phyloP scores from a whole-genome alignment of 2,888 invertebrate species.

The Silvanus unidentatus region DNA sequence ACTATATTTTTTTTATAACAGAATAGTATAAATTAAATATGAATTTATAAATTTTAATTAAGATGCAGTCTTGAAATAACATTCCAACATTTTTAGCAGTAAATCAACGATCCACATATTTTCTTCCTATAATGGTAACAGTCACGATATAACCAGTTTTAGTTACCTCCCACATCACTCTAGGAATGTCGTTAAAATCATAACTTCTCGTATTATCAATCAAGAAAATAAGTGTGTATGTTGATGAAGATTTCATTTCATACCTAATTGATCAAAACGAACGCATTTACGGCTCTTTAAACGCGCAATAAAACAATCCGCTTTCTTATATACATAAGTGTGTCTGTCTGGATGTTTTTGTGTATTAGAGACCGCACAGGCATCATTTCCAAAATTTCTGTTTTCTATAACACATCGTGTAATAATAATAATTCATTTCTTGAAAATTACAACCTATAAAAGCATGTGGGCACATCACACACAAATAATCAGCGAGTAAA shows the following conservation, averaged over 20 bases:
- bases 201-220: constrained; percentile 6
- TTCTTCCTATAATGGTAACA: constrained; percentile 19
- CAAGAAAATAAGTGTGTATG: constrained; percentile 2
- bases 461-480: no score
- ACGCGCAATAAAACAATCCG: no score
- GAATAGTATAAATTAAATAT: neutral
- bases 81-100: constrained; percentile 17
- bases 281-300: no score
- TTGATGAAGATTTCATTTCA: constrained; percentile 3
- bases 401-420: no score
- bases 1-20: no score
- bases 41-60: constrained; percentile 5
- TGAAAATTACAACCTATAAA: no score
- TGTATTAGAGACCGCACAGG: no score
- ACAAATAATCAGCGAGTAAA: no score
- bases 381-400: no score
- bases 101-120: constrained; percentile 19
- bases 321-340: no score
- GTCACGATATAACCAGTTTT: constrained; percentile 14
- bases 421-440: no score
- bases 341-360: no score
- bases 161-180: constrained; percentile 19
- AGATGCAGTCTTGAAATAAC: constrained; percentile 16
- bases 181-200: constrained; percentile 8
- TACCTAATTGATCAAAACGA: constrained; percentile 1